phyloP scores from a whole-genome alignment of 2,113 vertebrate genomes.

The Forbesichthys papilliferus region DNA sequence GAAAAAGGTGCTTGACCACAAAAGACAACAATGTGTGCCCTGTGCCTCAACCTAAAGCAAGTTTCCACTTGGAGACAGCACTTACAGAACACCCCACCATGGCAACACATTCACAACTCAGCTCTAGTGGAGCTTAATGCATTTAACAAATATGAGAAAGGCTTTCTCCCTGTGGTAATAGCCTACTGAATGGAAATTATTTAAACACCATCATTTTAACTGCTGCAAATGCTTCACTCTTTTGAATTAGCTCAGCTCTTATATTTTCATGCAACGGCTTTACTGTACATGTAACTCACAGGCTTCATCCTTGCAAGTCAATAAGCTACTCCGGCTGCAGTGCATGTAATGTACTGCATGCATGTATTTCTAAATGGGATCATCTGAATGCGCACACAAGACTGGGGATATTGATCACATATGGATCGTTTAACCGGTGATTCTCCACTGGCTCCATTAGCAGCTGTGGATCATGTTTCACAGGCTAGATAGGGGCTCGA shows the following conservation, averaged over 20 bases:
- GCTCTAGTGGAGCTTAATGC: slow-evolving; percentile 21
- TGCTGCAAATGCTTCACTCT: neutral
- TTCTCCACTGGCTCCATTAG: slow-evolving; percentile 78
- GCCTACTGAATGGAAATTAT: neutral
- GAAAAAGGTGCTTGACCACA: too few relatives aligned
- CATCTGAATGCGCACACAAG: slow-evolving; percentile 58
- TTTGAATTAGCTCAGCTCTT: neutral
- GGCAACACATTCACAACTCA: slow-evolving; percentile 47
- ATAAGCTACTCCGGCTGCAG: slow-evolving; percentile 34
- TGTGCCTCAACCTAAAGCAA: too few relatives aligned
- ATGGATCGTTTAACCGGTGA: slow-evolving; percentile 79
- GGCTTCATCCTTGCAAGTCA: slow-evolving; percentile 22
- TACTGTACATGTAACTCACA: slow-evolving; percentile 26
- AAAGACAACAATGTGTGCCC: too few relatives aligned
- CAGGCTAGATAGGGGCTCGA: slow-evolving; percentile 73
- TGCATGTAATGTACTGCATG: slow-evolving; percentile 17
- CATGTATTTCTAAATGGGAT: slow-evolving; percentile 60
- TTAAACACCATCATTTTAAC: neutral
- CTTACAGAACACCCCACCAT: neutral
- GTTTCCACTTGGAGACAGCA: too few relatives aligned
- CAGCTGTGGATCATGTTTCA: slow-evolving; percentile 74
- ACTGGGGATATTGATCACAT: slow-evolving; percentile 78
- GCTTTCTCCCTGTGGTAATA: slow-evolving; percentile 16
- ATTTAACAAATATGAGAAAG: slow-evolving; percentile 43
- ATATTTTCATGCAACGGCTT: neutral